Conservation (phyloP, 2,888 invertebrate genomes). For the Dasysyrphus tricinctus region DNA sequence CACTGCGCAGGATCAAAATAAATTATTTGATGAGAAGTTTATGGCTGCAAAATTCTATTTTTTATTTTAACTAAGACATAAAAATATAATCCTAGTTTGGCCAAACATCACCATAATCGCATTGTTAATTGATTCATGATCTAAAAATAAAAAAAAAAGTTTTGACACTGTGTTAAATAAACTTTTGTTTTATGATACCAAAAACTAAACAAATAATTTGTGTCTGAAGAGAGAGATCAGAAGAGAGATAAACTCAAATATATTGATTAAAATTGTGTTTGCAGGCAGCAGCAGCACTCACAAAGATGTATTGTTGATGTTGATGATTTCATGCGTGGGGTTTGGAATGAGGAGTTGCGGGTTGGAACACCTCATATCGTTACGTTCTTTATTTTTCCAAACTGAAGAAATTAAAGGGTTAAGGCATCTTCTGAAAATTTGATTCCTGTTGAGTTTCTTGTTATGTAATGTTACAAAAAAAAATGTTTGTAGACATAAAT, state of each 20-base stretch:
- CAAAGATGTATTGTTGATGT: background rate
- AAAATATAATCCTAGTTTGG: background rate
- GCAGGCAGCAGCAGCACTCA: background rate
- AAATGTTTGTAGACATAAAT: background rate
- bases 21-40: background rate
- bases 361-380: background rate
- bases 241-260: background rate
- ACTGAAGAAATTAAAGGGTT: background rate
- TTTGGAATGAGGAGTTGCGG: background rate
- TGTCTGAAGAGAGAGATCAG: background rate
- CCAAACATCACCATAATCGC: constrained; percentile 1
- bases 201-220: background rate
- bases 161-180: constrained; percentile 10
- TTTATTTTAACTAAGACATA: background rate
- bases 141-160: constrained; percentile 30
- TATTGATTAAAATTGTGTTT: constrained; percentile 29
- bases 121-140: constrained; percentile 35
- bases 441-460: background rate
- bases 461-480: background rate
- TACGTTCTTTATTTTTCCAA: background rate
- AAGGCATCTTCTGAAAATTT: background rate
- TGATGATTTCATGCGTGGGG: constrained; percentile 15
- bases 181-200: background rate
- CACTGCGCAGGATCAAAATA: constrained; percentile 30
- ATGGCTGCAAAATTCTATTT: background rate